Evolutionary conservation across 2,113 vertebrate genomes (phyloP).

Genomic region (Oryzias melastigma): DNA sequence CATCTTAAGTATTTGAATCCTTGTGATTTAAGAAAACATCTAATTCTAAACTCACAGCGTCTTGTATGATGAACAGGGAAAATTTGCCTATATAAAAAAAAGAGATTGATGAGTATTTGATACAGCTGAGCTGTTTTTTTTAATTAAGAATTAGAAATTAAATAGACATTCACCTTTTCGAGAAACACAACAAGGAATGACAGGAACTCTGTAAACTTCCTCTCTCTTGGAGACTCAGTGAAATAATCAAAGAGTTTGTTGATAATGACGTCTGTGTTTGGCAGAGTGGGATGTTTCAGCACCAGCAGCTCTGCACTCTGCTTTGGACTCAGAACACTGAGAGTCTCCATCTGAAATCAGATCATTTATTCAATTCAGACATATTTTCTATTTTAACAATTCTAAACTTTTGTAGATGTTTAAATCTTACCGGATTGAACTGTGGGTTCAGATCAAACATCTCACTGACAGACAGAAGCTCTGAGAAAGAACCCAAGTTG

Average conservation of each 20-base stretch:
- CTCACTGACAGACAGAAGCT: constrained; percentile 23
- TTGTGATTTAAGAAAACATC: too few relatives aligned
- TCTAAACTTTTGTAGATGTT: too few relatives aligned
- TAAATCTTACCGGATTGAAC: constrained; percentile 62
- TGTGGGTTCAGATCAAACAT: constrained; percentile 55
- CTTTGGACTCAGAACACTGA: constrained; percentile 42
- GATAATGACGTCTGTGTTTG: constrained; percentile 44
- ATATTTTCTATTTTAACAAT: too few relatives aligned
- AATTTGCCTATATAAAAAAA: constrained; percentile 32
- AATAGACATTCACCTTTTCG: constrained; percentile 36
- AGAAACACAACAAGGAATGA: constrained; percentile 5
- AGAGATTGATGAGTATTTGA: constrained; percentile 20
- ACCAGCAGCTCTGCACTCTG: constrained; percentile 65
- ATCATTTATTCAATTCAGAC: too few relatives aligned
- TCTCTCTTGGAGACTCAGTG: constrained; percentile 9
- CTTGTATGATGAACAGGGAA: constrained; percentile 61
- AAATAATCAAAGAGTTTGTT: constrained; percentile 57
- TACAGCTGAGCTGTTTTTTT: neutral
- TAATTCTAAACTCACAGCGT: constrained; percentile 55
- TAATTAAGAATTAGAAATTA: neutral
- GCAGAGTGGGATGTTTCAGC: constrained; percentile 16
- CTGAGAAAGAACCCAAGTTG: constrained; percentile 63
- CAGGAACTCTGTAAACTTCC: constrained; percentile 44
- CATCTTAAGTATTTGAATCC: neutral
- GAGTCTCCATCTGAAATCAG: constrained; percentile 49